Evolutionary conservation across 2,888 invertebrate genomes (phyloP), one percentile per base, ranked within the genome.

Genomic region (Drosophila niveifrons): DNA sequence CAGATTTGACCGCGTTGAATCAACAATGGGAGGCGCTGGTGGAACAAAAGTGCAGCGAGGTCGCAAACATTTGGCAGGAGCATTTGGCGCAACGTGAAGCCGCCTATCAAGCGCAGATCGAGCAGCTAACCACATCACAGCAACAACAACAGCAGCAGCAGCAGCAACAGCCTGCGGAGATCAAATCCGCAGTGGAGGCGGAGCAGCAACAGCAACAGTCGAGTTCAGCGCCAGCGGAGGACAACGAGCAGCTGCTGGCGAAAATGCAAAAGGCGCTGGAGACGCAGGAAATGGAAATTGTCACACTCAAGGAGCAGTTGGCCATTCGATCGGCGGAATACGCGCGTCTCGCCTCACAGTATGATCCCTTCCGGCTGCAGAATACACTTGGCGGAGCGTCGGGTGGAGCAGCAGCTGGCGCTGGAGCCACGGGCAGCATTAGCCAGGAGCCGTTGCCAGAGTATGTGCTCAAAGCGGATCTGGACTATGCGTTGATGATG

Each of bases 401-500:
- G 2, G 61, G 52, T 2, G 64, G 52, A 2, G 64, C 47, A 2
- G 7, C 36, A 36, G 36, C 36, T 65, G 65, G 65, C 1, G 44
- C 63, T 8, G 39, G 39, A 1, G 59, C 72, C 0, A 64, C 69
- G 1, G 43, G 51, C 31, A 51, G 18, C 43, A 11, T 3, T 44
- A 17, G 31, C 6, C 57, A 52, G 31, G 78, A 75, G 0, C 36
- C 82, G 1, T 34, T 59, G 31, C 46, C 83, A 2, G 88, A 82
- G 39, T 81, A 75, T 59, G 90, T 92, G 2, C 86, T 90, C 0
- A 93, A 95, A 86, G 94, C 95, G 0, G 96, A 97, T 91, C 92
- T 97, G 57, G 97, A 97, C 89, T 93, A 96, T 56, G 96, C 97
- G 0, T 91, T 97, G 44, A 97, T 97, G 89, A 96, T 96, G 95